Percentiles rank a stretch among this genome's conserved stretches.
phyloP scores from a whole-genome alignment of 2,113 vertebrate species.

The Calidris pygmaea region DNA sequence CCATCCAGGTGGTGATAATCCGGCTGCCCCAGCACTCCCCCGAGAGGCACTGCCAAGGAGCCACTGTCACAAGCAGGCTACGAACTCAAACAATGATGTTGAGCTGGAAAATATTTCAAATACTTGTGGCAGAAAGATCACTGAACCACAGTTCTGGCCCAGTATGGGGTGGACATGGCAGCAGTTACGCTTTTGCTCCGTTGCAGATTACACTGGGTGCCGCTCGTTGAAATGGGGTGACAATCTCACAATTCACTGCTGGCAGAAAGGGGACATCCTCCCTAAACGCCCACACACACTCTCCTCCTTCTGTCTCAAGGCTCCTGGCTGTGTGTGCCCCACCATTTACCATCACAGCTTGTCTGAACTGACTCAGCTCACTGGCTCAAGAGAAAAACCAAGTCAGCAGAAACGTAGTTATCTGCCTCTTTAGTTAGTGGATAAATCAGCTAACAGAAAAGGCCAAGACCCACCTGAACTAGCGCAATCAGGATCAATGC shows the following conservation, averaged over 20 bases:
- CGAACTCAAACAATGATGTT: background rate
- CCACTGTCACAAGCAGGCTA: background rate
- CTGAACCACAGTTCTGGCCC: background rate
- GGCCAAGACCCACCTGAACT: background rate
- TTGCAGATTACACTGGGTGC: background rate
- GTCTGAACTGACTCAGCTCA: background rate
- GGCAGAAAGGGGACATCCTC: background rate
- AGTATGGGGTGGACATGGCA: background rate
- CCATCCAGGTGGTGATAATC: background rate
- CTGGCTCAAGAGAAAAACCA: background rate
- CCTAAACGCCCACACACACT: background rate
- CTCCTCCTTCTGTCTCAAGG: background rate
- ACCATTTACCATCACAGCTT: background rate
- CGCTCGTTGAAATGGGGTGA: background rate
- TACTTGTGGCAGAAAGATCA: background rate
- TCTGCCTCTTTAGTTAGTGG: background rate
- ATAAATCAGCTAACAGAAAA: background rate
- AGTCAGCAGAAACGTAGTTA: background rate
- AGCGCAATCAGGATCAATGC: background rate
- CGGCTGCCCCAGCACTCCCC: background rate
- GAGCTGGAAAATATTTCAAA: slow-evolving; percentile 14
- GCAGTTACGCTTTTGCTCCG: background rate
- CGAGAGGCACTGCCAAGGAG: background rate
- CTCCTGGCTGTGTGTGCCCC: background rate
- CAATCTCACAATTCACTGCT: background rate